Conservation (phyloP, 2,888 invertebrate genomes). For the Drosophila fungiperda region DNA sequence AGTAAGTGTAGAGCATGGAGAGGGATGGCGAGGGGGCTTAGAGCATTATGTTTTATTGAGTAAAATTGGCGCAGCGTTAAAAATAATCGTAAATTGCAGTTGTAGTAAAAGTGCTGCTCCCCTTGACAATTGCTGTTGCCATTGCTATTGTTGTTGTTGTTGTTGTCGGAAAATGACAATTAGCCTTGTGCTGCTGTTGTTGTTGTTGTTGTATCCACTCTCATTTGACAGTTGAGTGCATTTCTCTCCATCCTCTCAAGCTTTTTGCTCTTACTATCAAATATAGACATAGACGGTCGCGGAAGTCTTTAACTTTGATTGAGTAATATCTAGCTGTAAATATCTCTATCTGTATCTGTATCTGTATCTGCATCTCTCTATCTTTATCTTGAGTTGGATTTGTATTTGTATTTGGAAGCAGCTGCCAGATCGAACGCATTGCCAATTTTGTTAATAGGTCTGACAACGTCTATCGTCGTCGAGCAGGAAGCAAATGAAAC, state of each 20-base stretch:
- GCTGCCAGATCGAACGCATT: constrained; percentile 58
- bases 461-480: constrained; percentile 43
- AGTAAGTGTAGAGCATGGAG: background rate
- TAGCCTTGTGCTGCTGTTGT: constrained; percentile 55
- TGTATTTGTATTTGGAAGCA: constrained; percentile 44
- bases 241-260: constrained; percentile 25
- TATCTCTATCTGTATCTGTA: constrained; percentile 42
- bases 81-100: constrained; percentile 40
- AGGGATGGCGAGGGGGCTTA: constrained; percentile 6
- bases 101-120: constrained; percentile 46
- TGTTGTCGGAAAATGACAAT: constrained; percentile 79
- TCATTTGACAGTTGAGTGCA: constrained; percentile 72
- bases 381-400: constrained; percentile 24
- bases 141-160: constrained; percentile 35
- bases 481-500: constrained; percentile 72
- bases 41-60: constrained; percentile 64
- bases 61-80: constrained; percentile 36
- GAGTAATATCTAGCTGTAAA: constrained; percentile 65
- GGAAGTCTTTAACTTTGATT: constrained; percentile 66
- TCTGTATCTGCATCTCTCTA: constrained; percentile 13
- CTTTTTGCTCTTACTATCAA: constrained; percentile 30
- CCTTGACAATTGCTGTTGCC: constrained; percentile 28
- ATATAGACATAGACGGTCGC: constrained; percentile 50
- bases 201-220: constrained; percentile 39
- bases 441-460: constrained; percentile 75